phyloP scores from a whole-genome alignment of 2,888 invertebrate genomes.

The Autographa pulchrina region DNA sequence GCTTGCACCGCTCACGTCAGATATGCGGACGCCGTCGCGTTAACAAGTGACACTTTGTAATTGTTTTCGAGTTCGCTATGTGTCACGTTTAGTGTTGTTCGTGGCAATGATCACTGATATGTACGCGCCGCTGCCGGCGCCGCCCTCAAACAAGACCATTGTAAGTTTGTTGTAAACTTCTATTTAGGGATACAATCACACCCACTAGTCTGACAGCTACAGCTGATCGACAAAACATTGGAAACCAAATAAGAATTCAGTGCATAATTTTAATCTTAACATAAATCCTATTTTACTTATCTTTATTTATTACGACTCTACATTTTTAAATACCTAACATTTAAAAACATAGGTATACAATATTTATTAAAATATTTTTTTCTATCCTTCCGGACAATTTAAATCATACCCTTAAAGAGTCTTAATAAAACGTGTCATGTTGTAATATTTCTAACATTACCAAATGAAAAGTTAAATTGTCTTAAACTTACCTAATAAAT shows the following conservation, averaged over 20 bases:
- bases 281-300: background rate
- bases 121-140: constrained; percentile 86
- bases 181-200: constrained; percentile 43
- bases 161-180: constrained; percentile 74
- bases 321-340: background rate
- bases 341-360: background rate
- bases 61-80: constrained; percentile 60
- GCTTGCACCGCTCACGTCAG: constrained; percentile 64
- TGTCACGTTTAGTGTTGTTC: constrained; percentile 74
- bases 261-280: background rate
- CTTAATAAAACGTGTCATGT: too few species aligned
- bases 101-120: constrained; percentile 85
- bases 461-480: too few species aligned
- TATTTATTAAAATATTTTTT: background rate
- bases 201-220: constrained; percentile 50
- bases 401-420: too few species aligned
- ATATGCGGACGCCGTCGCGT: constrained; percentile 65
- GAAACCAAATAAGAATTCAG: background rate
- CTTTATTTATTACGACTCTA: background rate
- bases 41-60: constrained; percentile 59
- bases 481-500: too few species aligned
- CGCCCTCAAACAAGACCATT: constrained; percentile 78
- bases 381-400: background rate
- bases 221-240: constrained; percentile 41
- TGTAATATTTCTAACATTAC: too few species aligned